These are phyloP conservation scores for Nomia melanderi DNA, from an alignment of 1,140 invertebrate species.

Conservation along the genomic window DNA sequence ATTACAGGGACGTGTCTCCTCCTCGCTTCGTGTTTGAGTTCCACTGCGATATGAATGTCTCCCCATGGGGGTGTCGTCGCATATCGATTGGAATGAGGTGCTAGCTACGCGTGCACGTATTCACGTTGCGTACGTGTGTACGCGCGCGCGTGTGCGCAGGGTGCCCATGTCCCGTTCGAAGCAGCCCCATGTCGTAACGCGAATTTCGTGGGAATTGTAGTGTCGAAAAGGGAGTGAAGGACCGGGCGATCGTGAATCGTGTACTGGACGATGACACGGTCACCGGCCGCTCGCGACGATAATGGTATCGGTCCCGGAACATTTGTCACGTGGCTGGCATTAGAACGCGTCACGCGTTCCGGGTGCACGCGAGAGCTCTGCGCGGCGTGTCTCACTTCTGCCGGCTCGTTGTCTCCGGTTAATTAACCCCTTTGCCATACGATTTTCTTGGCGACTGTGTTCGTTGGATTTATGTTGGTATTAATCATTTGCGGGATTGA, in stretches of 20 bases:
- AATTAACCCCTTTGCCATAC: background rate
- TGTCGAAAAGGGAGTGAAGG: conserved; percentile 20
- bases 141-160: no score
- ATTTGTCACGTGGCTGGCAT: conserved; percentile 49
- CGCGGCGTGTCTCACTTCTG: background rate
- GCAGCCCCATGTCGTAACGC: conserved; percentile 27
- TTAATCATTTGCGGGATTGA: no score
- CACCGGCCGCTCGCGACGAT: conserved; percentile 34
- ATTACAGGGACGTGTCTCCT: conserved; percentile 55
- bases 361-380: conserved; percentile 10
- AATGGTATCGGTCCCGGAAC: conserved; percentile 44
- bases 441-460: no score
- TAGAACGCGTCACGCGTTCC: conserved; percentile 13
- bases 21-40: conserved; percentile 59
- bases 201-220: conserved; percentile 57
- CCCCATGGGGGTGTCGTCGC: conserved; percentile 60
- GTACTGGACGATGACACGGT: conserved; percentile 33
- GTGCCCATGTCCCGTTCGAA: conserved; percentile 27
- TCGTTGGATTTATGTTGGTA: no score
- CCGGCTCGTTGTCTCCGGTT: background rate
- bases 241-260: conserved; percentile 26
- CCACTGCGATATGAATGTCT: conserved; percentile 66
- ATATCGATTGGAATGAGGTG: conserved; percentile 64
- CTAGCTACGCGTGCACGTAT: conserved; percentile 23
- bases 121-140: background rate